A percentile compares a stretch with the other conserved stretches of the same genome.
Evolutionary conservation across 30 jellyfish, hydroid and myxozoan genomes (phyloP).

Genomic region (Cassiopea andromeda): DNA sequence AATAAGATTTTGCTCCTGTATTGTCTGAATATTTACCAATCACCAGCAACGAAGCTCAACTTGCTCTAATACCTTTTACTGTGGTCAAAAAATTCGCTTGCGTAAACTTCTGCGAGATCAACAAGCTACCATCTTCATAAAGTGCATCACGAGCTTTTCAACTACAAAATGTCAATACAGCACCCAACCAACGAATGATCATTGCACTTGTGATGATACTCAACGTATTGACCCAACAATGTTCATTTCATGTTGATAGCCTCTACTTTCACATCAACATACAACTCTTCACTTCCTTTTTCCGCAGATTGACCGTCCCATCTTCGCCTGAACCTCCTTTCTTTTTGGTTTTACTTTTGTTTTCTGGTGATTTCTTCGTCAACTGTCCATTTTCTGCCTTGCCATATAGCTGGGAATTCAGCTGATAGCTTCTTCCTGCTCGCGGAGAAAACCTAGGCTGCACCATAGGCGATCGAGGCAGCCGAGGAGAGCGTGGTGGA

Average conservation of each 20-base stretch:
- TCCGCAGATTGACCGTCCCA: neutral
- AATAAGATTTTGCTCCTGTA: neutral
- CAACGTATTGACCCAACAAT: neutral
- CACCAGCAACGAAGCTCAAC: neutral
- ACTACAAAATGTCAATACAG: neutral
- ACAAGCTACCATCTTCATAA: neutral
- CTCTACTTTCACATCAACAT: neutral
- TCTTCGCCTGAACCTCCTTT: neutral
- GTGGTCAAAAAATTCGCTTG: neutral
- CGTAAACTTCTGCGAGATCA: neutral
- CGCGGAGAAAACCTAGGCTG: slow-evolving; percentile 59
- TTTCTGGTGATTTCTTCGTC: slow-evolving; percentile 2
- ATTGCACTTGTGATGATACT: neutral
- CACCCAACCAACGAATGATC: neutral
- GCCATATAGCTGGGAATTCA: neutral
- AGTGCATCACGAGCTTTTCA: neutral
- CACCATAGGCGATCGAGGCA: slow-evolving; percentile 65
- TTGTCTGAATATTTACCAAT: neutral
- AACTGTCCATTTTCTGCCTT: slow-evolving; percentile 79
- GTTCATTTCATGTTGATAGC: neutral
- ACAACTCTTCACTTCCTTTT: neutral
- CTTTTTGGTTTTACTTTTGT: slow-evolving; percentile 19
- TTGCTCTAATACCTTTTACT: neutral
- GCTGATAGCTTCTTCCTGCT: slow-evolving; percentile 30
- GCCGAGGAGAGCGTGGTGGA: slow-evolving; percentile 50